Base-by-base conservation (phyloP, 2,888 invertebrate species). In the Lysandra bellargus region DNA sequence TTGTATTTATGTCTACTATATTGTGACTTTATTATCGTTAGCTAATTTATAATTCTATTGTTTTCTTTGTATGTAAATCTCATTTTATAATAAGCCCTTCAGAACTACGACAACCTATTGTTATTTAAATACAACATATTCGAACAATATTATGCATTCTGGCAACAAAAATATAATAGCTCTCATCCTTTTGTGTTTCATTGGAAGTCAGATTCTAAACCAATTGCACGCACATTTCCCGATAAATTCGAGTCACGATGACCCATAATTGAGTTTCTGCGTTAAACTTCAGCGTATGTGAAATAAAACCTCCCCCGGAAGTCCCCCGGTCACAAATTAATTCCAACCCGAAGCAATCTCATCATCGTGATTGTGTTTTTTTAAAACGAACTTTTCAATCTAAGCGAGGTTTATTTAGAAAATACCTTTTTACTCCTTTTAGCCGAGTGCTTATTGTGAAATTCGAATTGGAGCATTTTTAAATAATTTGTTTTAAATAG, bases 281-380 rank as follows among this genome's bases (percentile, higher is more conserved):
- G 91, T 91, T 90, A 89, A 91, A 91, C 90, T 90, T 87, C 85
- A 85, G 85, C 87, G 87, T 89, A 91, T 88, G 90, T 88, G 87
- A 90, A 91, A 91, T 89, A 91, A 91, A 91, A 87, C 87, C 86
- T 86, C 84, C 85, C 86, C 44, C 49, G 7, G 7, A 2, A 7
- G 7, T 7, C 49, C 0, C 49, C 57, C 84, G 82, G 85, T 87
- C 85, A 85, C 86, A 88, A 88, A 88, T 88, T 88, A 87, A 87
- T 86, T 85, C 83, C 85, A 86, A 82, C 85, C 86, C 86, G 81
- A 85, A 85, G 86, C 85, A 87, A 88, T 88, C 87, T 88, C 87
- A 88, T 87, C 87, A 86, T 84, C 85, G 85, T 86, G 86, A 86
- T 86, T 85, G 86, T 86, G 86, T 88, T 87, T 87, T 87, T 86